Evolutionary conservation across 2,113 vertebrate genomes (phyloP).

Genomic region (Empidonax alnorum): DNA sequence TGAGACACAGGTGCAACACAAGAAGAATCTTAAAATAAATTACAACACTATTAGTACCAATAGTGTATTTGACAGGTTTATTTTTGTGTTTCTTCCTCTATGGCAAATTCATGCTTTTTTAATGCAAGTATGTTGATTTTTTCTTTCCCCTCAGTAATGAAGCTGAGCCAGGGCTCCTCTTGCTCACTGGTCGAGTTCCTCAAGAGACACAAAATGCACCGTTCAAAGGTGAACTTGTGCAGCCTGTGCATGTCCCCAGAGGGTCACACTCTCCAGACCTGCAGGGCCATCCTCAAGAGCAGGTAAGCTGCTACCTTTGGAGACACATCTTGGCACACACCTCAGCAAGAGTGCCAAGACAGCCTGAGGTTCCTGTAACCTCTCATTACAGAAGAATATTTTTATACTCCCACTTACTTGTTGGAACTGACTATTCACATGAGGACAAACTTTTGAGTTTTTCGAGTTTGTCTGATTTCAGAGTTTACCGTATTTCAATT

Average conservation of each 20-base stretch:
- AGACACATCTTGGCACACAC: neutral
- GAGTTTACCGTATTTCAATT: neutral
- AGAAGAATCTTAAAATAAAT: neutral
- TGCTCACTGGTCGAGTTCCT: neutral
- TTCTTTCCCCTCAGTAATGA: neutral
- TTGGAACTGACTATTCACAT: neutral
- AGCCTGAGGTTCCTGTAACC: neutral
- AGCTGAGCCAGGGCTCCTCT: too few species aligned
- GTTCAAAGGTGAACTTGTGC: neutral
- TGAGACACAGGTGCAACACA: neutral
- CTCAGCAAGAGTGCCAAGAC: neutral
- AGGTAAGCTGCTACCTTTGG: neutral
- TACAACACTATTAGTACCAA: neutral
- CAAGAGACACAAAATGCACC: neutral
- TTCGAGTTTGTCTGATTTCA: neutral
- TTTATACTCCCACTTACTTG: neutral
- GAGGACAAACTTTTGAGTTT: neutral
- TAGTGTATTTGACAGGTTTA: neutral
- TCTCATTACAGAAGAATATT: neutral
- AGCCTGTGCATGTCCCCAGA: too few species aligned
- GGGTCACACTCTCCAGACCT: neutral
- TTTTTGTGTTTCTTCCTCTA: neutral
- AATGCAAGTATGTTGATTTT: neutral
- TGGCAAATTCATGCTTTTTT: neutral
- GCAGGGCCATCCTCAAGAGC: neutral